Percentiles rank a stretch among this genome's conserved stretches.
Conservation (phyloP, 53 echinoderm and acorn worm genomes). For the Arbacia lixula region DNA sequence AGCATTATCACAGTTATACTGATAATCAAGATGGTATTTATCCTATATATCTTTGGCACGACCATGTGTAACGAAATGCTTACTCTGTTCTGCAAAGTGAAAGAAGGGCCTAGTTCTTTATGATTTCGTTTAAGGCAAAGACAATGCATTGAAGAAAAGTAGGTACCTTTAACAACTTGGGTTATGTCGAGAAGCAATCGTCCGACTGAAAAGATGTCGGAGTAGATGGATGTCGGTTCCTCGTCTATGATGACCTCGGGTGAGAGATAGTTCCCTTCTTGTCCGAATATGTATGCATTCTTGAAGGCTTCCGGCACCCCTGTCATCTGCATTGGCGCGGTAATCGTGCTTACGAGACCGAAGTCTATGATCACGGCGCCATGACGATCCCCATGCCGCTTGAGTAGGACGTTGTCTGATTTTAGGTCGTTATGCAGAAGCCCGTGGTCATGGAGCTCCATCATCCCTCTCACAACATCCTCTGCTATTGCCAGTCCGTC, state of each 20-base stretch:
- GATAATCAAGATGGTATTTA: too few relatives aligned
- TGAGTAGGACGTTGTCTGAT: slow-evolving; percentile 7
- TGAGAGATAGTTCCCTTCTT: background rate
- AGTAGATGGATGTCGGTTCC: background rate
- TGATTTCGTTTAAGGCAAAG: too few relatives aligned
- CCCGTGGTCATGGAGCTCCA: slow-evolving; percentile 17
- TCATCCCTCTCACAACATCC: slow-evolving; percentile 14
- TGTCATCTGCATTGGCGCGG: background rate
- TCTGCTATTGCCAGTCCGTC: slow-evolving; percentile 1
- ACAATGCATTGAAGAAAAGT: too few relatives aligned
- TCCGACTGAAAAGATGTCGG: slow-evolving; percentile 15
- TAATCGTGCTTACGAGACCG: background rate
- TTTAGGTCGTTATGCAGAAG: slow-evolving; percentile 19
- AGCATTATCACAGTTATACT: too few relatives aligned
- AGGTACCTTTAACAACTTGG: slow-evolving; percentile 11
- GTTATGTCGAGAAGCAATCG: background rate
- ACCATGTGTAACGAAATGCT: too few relatives aligned
- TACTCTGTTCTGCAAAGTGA: too few relatives aligned
- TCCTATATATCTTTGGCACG: too few relatives aligned
- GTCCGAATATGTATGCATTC: background rate
- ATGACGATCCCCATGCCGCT: slow-evolving; percentile 1
- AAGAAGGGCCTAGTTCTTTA: too few relatives aligned
- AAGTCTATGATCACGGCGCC: slow-evolving; percentile 20
- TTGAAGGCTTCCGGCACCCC: background rate
- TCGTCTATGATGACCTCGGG: background rate